A percentile compares a stretch with the other conserved stretches of the same genome.
These are phyloP conservation scores for Norana najaformis DNA, from an alignment of 2,888 invertebrate genomes.

Conservation along the genomic window DNA sequence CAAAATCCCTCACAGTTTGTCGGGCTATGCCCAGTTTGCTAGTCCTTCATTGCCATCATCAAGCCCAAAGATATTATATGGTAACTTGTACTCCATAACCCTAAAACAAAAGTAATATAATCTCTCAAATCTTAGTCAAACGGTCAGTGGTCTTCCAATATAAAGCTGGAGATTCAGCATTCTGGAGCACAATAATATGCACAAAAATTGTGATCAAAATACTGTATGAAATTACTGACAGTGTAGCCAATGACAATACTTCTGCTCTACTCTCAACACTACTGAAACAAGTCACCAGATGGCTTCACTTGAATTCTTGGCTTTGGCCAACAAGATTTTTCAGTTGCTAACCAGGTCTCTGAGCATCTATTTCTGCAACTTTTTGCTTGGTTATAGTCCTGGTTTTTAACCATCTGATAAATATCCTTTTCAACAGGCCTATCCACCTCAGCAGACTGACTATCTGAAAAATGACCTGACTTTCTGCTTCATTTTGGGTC, in stretches of 20 bases:
- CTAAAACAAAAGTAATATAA: not conserved
- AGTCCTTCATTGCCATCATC: not conserved
- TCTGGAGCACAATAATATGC: not conserved
- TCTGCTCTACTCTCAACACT: not conserved
- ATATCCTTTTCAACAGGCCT: not conserved
- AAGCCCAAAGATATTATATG: not conserved
- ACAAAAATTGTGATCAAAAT: not conserved
- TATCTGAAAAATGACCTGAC: not conserved
- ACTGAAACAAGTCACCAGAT: not conserved
- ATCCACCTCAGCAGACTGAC: not conserved
- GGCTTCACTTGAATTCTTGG: not conserved
- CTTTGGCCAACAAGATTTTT: too few relatives aligned
- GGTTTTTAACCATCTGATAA: not conserved
- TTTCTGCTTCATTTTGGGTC: not conserved
- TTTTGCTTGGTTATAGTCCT: not conserved
- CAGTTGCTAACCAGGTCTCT: too few relatives aligned
- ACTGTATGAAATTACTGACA: not conserved
- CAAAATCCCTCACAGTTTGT: not conserved
- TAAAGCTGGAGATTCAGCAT: not conserved
- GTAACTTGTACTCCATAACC: not conserved
- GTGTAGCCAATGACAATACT: not conserved
- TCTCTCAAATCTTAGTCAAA: not conserved
- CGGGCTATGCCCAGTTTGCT: not conserved
- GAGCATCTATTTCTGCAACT: too few relatives aligned
- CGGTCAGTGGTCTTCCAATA: not conserved